phyloP scores from a whole-genome alignment of 1,140 invertebrate species.

The Ruditapes philippinarum region DNA sequence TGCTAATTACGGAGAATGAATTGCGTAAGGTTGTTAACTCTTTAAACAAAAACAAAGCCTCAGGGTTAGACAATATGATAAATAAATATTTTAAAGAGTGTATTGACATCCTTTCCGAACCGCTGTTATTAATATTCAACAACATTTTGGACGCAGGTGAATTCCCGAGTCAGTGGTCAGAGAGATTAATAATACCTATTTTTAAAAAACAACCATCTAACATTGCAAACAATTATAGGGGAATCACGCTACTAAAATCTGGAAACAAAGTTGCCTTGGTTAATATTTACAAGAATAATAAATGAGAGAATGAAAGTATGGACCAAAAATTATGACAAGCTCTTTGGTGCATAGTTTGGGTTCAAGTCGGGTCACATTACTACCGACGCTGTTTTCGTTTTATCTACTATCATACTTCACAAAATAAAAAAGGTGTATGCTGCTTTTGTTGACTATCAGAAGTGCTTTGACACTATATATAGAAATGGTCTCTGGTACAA shows the following conservation, averaged over 20 bases:
- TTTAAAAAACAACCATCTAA: not conserved
- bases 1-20: no score
- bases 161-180: not conserved
- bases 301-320: no score
- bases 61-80: not conserved
- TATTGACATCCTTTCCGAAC: not conserved
- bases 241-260: slow-evolving; percentile 1
- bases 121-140: not conserved
- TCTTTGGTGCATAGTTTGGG: not conserved
- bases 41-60: not conserved
- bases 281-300: no score
- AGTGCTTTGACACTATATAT: no score
- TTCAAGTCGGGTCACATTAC: slow-evolving; percentile 31
- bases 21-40: no score
- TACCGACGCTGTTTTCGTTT: no score
- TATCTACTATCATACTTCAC: no score
- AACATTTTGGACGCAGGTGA: not conserved
- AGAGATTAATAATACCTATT: not conserved
- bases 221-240: not conserved
- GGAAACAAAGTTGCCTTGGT: not conserved
- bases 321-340: no score
- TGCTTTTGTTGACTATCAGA: no score
- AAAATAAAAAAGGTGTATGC: no score
- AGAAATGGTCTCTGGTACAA: no score
- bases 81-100: slow-evolving; percentile 8